Evolutionary conservation across 2,888 invertebrate species (phyloP), one percentile per base, ranked within the genome.

Genomic region (Incurvaria masculella): DNA sequence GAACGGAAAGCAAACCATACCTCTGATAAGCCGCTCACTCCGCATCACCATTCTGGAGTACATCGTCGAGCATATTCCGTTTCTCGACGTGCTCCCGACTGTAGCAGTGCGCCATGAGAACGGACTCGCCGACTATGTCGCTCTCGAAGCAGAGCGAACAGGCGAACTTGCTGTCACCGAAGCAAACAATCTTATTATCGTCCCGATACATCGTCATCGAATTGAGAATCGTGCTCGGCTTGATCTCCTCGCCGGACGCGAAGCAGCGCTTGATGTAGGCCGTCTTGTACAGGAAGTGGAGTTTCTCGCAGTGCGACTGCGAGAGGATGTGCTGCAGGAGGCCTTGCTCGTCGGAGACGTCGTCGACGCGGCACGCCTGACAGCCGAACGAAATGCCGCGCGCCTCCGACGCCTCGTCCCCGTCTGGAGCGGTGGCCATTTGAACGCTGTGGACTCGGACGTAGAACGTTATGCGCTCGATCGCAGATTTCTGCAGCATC

Each of bases 181-280:
- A 78, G 48, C 78, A 78, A 0, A 78, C 76, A 27, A 78, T 73
- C 54, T 78, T 78, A 52, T 78, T 78, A 2, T 67, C 68, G 64
- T 78, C 78, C 1, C 78, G 52, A 39, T 78, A 78, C 68, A 74
- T 65, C n/a, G 51, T 72, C 78, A 78, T 78, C 0, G 78, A 65
- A 45, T 78, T 78, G 2, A 78, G 52, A 0, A 78, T 66, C 0
- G 78, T 75, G 47, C 78, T 78, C 0, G 78, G 78, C 49, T 72
- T 69, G 1, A 78, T 78, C 48, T 78, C 76, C 44, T 69, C 72
- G 0, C 72, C 72, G 0, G 61, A 52, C 0, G 64, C 52, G 1
- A 78, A 62, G 58, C 78, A 78, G 50, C 73, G 75, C 52, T 74
- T 75, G 0, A 78, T 78, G 55, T 78, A 78, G 0, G 71, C 69